Percentiles rank a stretch among this genome's conserved stretches.
These are phyloP conservation scores for Himalopsyche japonica DNA, from an alignment of 2,888 invertebrate genomes.

Conservation along the genomic window DNA sequence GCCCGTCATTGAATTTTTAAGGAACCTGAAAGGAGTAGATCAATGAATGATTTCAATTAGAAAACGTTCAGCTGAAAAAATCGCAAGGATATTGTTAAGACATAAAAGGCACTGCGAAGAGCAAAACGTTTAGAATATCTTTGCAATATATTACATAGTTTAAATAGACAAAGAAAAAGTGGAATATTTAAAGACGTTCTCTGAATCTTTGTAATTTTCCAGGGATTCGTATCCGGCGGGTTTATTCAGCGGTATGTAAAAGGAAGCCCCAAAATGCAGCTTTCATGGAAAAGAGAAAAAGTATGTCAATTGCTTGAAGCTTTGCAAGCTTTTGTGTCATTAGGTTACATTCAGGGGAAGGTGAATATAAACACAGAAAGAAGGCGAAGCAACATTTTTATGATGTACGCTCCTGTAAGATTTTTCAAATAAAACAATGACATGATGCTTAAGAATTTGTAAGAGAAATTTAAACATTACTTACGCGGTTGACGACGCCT, in stretches of 20 bases:
- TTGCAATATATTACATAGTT: too few relatives aligned
- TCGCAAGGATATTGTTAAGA: too few relatives aligned
- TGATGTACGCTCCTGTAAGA: neutral
- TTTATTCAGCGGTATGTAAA: neutral
- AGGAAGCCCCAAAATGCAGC: neutral
- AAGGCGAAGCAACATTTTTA: neutral
- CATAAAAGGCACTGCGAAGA: too few relatives aligned
- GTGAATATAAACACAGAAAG: neutral
- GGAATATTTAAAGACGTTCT: neutral
- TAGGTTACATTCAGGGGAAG: constrained; percentile 8
- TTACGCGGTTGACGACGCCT: neutral
- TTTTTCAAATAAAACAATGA: neutral
- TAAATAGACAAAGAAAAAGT: neutral
- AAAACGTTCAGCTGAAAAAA: too few relatives aligned
- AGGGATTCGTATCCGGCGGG: neutral
- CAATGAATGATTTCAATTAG: too few relatives aligned
- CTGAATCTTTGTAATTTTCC: neutral
- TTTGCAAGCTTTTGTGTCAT: constrained; percentile 8
- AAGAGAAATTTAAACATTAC: neutral
- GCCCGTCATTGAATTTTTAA: too few relatives aligned
- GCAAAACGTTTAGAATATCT: too few relatives aligned
- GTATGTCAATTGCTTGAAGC: constrained; percentile 10
- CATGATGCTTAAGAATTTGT: neutral
- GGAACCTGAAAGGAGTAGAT: too few relatives aligned
- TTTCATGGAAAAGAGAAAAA: neutral